Conservation (phyloP, 2,888 invertebrate genomes). For the Portevinia maculata region DNA sequence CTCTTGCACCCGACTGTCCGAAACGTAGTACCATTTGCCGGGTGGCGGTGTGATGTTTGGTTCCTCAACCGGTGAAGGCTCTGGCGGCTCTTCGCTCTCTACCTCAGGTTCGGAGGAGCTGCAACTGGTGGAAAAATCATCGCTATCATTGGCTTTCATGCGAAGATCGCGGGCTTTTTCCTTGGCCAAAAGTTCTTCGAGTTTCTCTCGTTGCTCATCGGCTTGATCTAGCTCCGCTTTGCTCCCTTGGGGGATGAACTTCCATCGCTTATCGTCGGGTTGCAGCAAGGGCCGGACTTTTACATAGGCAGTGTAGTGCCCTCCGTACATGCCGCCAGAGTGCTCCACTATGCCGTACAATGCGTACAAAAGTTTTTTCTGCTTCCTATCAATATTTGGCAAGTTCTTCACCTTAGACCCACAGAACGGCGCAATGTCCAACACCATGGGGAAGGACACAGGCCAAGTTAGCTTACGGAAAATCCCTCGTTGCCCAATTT, state of each 20-base stretch:
- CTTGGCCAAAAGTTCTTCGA: constrained; percentile 81
- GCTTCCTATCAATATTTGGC: constrained; percentile 86
- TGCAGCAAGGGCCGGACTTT: constrained; percentile 89
- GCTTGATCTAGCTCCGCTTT: constrained; percentile 84
- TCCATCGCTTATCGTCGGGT: constrained; percentile 88
- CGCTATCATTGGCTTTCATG: constrained; percentile 82
- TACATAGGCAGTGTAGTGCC: constrained; percentile 96
- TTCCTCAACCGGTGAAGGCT: constrained; percentile 76
- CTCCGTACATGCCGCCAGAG: constrained; percentile 93
- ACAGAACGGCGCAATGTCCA: constrained; percentile 96
- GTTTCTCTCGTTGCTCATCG: constrained; percentile 83
- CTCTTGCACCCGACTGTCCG: constrained; percentile 94
- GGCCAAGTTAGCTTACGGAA: constrained; percentile 93
- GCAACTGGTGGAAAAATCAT: constrained; percentile 85
- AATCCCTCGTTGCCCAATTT: constrained; percentile 88
- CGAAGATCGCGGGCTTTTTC: constrained; percentile 80
- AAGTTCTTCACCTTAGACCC: constrained; percentile 86
- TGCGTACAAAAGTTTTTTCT: constrained; percentile 90
- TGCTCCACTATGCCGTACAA: constrained; percentile 98
- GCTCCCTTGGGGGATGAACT: constrained; percentile 87
- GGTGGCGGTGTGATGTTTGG: constrained; percentile 83
- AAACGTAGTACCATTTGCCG: constrained; percentile 96
- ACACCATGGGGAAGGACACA: constrained; percentile 92
- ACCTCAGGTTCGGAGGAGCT: constrained; percentile 82
- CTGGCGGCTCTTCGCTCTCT: constrained; percentile 59